Evolutionary conservation across 2,888 invertebrate genomes (phyloP).

Genomic region (Cephus spinipes): DNA sequence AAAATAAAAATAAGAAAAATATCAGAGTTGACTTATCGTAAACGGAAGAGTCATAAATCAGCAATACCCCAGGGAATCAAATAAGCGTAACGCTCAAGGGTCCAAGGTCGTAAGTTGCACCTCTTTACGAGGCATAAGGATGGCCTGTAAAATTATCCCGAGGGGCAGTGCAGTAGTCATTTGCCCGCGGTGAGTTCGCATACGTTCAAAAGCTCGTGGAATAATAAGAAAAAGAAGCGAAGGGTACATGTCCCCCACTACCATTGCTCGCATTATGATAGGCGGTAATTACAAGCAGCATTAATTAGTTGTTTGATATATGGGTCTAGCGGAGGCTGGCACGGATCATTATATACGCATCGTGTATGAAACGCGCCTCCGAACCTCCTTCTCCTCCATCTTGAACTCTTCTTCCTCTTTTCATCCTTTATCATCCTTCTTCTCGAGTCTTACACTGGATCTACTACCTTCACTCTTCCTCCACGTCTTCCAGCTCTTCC

Average conservation of each 20-base stretch:
- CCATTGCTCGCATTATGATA: constrained; percentile 47
- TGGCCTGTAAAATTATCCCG: constrained; percentile 31
- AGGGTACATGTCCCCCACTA: constrained; percentile 5
- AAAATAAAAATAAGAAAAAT: not conserved
- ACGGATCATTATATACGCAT: constrained; percentile 54
- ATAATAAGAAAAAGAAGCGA: constrained; percentile 2
- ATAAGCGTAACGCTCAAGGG: constrained; percentile 41
- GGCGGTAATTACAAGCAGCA: constrained; percentile 56
- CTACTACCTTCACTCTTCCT: constrained; percentile 15
- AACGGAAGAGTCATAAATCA: not conserved
- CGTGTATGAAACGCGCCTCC: constrained; percentile 19
- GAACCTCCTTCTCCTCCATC: constrained; percentile 17
- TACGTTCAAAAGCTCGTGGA: not conserved
- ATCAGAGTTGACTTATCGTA: not conserved
- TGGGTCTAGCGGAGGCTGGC: constrained; percentile 44
- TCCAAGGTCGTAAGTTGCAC: constrained; percentile 49
- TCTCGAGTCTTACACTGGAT: constrained; percentile 8
- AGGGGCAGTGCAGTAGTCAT: constrained; percentile 14
- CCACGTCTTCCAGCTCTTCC: constrained; percentile 20
- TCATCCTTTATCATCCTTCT: constrained; percentile 18
- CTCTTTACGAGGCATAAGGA: constrained; percentile 48
- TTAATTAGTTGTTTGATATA: constrained; percentile 61
- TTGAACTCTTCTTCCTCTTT: constrained; percentile 17
- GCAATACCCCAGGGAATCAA: not conserved
- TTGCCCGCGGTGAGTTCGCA: constrained; percentile 14